Evolutionary conservation across 2,113 vertebrate species (phyloP), one percentile per base, ranked within the genome.

Genomic region (Nycticorax nycticorax): DNA sequence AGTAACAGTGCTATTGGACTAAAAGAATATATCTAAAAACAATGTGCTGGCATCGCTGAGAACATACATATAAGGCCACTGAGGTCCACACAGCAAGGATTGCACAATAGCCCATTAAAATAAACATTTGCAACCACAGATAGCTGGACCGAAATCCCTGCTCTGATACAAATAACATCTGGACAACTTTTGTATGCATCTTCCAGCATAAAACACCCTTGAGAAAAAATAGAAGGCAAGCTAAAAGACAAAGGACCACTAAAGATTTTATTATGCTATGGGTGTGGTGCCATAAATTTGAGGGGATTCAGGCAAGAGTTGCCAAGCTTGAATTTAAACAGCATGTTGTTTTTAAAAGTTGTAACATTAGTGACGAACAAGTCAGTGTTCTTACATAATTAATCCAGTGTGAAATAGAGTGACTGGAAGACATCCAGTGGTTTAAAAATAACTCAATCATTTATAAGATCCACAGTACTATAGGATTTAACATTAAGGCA

Each of bases 281-380:
- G 98, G 98, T 98, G 98, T 98, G 98, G 98, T 98, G 98, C 97
- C 98, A 98, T 99, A 98, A 98, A 98, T 98, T 97, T 97, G 97
- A 98, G 97, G 98, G 98, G 98, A 98, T 98, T 98, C 72, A 88
- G 90, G 96, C 94, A 93, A 81, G 93, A 92, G 96, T 96, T 98
- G 98, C 98, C 98, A 99, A 98, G 98, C 96, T 95, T 98, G 98
- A 98, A 99, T 98, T 98, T 98, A 98, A 99, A 98, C 98, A 99
- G 97, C 97, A 98, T 99, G 98, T 98, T 98, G 98, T 98, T 98
- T 98, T 98, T 97, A 97, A 98, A 98, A 98, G 96, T 98, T 98
- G 95, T 98, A 98, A 98, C 97, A 97, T 97, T 98, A 97, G 97
- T 98, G 97, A 98, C 97, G 98, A 98, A 98, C 98, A 98, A 98